Evolutionary conservation across 1,140 invertebrate species (phyloP).

Genomic region (Muscidifurax raptorellus): DNA sequence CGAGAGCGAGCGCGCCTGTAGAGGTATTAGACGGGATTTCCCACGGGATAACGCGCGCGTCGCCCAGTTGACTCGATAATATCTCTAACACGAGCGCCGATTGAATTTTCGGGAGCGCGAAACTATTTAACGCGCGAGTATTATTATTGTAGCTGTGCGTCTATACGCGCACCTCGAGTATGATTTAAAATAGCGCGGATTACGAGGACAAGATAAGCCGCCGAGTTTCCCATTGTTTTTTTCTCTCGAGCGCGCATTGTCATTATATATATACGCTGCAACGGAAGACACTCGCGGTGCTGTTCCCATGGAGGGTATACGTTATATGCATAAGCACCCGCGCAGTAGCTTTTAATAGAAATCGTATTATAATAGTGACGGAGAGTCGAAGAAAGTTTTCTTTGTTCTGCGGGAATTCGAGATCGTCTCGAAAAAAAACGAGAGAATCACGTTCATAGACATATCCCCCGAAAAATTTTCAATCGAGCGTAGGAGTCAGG

Average conservation of each 20-base stretch:
- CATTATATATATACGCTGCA: background rate
- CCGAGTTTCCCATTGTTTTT: background rate
- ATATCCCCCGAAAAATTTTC: background rate
- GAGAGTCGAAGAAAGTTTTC: background rate
- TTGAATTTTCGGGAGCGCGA: background rate
- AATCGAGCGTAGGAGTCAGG: background rate
- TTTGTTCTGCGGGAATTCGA: background rate
- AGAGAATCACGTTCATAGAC: background rate
- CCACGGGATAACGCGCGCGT: background rate
- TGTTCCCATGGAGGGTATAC: background rate
- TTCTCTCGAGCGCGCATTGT: background rate
- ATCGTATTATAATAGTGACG: background rate
- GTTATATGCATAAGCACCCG: background rate
- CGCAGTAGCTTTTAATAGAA: slow-evolving; percentile 28
- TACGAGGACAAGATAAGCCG: background rate
- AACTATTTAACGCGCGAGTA: too few relatives aligned
- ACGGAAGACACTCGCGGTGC: background rate
- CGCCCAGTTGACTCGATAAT: background rate
- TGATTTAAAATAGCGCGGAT: background rate
- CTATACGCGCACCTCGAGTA: too few relatives aligned
- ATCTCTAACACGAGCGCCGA: background rate
- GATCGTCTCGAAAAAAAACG: background rate
- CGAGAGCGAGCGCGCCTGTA: background rate
- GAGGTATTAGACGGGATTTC: background rate
- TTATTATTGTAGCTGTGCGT: too few relatives aligned